Evolutionary conservation across 2,113 vertebrate genomes (phyloP), one percentile per base, ranked within the genome.

Genomic region (Pterocles gutturalis): DNA sequence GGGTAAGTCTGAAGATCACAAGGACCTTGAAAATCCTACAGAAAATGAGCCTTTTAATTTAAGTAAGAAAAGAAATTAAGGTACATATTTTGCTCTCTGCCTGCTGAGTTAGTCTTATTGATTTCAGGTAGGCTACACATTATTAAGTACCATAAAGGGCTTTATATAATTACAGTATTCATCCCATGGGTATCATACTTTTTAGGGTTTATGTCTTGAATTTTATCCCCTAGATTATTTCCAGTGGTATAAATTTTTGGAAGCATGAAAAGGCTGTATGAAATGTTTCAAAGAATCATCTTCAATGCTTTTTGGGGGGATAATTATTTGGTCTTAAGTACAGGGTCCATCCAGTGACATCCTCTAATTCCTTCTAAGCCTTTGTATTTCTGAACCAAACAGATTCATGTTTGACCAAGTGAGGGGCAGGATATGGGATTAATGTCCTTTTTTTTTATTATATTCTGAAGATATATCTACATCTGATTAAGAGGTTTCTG

Each of bases 81-180:
- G 48, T 73, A 64, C 61, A 91, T 70, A 60, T 79, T 93, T 95
- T 94, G 11, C 58, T 83, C 24, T 81, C 55, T 90, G 48, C 83
- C 81, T 91, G 71, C 87, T 89, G 92, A 83, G 83, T 86, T 94
- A 83, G 79, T 83, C 48, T 76, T 83, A 81, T 87, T 92, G 83
- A 94, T 92, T 92, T 55, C 69, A 89, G 53, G 69, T 92, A 95
- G 86, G 72, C 43, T 87, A 64, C 77, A 80, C n/a, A 46, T 91
- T 95, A 88, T 75, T 87, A 92, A 89, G 45, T 76, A 62, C 49
- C 78, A 38, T 84, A 92, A 82, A 86, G 89, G 58, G 28, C 82
- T 92, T 97, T 72, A 61, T 84, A 65, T 94, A 96, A 95, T 89
- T 92, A 90, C 49, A 58, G 49, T 82, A 77, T 89, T 96, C 81